A percentile compares a stretch with the other conserved stretches of the same genome.
These are phyloP conservation scores for Panurus biarmicus DNA, from an alignment of 2,113 vertebrate genomes.

Conservation along the genomic window DNA sequence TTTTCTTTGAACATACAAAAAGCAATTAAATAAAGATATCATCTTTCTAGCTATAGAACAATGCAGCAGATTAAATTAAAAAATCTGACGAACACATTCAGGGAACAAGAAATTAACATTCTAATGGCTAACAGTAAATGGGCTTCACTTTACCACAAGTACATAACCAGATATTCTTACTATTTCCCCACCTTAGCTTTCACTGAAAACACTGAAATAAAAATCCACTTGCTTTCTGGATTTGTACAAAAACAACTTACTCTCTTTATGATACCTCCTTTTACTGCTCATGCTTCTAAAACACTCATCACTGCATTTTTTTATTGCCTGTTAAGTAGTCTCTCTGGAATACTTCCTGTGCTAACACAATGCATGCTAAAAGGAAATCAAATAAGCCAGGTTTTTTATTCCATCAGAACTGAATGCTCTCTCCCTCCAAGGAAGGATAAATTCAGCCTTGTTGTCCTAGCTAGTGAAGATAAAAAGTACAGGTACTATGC, in stretches of 20 bases:
- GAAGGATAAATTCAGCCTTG: not conserved
- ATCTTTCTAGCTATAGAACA: not conserved
- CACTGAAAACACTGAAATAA: not conserved
- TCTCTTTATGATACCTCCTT: not conserved
- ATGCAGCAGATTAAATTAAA: not conserved
- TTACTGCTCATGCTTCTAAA: not conserved
- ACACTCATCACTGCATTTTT: not conserved
- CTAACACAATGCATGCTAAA: not conserved
- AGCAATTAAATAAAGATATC: not conserved
- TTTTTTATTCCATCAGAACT: not conserved
- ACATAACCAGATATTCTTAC: not conserved
- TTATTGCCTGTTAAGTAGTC: constrained; percentile 2
- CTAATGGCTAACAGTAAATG: not conserved
- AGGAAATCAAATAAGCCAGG: not conserved
- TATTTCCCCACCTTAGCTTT: not conserved
- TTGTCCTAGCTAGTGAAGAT: not conserved
- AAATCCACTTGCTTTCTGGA: not conserved
- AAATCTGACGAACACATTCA: not conserved
- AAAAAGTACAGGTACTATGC: not conserved
- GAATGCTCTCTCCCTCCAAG: not conserved
- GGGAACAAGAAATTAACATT: not conserved
- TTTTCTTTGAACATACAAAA: not conserved
- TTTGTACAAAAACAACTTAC: not conserved
- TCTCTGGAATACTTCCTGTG: not conserved
- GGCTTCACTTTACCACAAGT: not conserved